Evolutionary conservation across 2,113 vertebrate species (phyloP).

Genomic region (Aegotheles bennettii): DNA sequence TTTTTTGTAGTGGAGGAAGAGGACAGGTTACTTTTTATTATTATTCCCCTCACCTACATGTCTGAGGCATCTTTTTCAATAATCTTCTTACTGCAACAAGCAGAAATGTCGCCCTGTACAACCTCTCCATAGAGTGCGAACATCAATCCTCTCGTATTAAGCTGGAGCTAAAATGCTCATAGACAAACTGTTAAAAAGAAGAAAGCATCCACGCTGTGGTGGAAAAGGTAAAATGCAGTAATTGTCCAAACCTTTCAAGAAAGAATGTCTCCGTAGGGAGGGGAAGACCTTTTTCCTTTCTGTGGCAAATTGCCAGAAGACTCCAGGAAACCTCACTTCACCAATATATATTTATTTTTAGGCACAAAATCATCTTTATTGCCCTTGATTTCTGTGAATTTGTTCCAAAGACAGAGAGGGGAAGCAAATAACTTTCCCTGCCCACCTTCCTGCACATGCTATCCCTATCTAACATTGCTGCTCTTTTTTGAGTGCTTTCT

Average conservation of each 20-base stretch:
- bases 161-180: conserved; percentile 51
- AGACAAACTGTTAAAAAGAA: conserved; percentile 41
- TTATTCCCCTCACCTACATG: background rate
- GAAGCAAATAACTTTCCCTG: background rate
- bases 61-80: conserved; percentile 29
- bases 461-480: background rate
- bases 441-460: background rate
- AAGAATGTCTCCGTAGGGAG: conserved; percentile 25
- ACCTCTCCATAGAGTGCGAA: conserved; percentile 11
- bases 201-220: conserved; percentile 32
- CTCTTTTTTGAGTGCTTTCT: background rate
- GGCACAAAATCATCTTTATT: conserved; percentile 8
- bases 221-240: conserved; percentile 44
- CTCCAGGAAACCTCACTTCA: conserved; percentile 14
- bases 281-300: conserved; percentile 1
- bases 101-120: conserved; percentile 1
- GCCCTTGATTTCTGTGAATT: background rate
- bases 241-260: conserved; percentile 63
- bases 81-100: conserved; percentile 26
- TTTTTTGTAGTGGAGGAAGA: background rate
- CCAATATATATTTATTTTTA: conserved; percentile 35
- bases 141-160: conserved; percentile 55
- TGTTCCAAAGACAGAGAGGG: background rate
- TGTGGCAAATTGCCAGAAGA: conserved; percentile 30
- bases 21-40: background rate